Evolutionary conservation across 1,140 invertebrate species (phyloP).

Genomic region (Helicoverpa zea): DNA sequence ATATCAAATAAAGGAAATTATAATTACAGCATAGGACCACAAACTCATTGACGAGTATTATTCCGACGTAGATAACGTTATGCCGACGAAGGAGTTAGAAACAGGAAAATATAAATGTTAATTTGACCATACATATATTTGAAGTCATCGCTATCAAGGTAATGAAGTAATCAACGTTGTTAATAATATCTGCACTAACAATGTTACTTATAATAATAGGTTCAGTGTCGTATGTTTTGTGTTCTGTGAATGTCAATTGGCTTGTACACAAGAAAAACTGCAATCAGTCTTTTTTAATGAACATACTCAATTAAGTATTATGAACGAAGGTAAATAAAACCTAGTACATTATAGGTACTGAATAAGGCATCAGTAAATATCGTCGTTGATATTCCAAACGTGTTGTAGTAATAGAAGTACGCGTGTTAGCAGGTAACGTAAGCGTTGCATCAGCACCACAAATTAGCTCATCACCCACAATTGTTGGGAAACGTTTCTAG

Average conservation of each 20-base stretch:
- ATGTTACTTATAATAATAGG: neutral
- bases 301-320: neutral
- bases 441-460: constrained; percentile 29
- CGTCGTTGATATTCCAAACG: constrained; percentile 27
- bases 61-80: constrained; percentile 7
- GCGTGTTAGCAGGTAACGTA: constrained; percentile 25
- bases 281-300: no score
- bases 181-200: constrained; percentile 15
- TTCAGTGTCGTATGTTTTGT: neutral
- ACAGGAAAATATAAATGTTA: constrained; percentile 42
- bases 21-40: constrained; percentile 5
- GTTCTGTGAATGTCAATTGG: neutral
- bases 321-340: neutral
- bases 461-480: constrained; percentile 41
- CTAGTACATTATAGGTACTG: constrained; percentile 1
- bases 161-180: constrained; percentile 25
- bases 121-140: constrained; percentile 8
- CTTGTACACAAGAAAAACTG: no score
- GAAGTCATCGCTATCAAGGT: constrained; percentile 16
- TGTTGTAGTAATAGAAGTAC: constrained; percentile 37
- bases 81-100: constrained; percentile 15
- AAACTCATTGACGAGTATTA: constrained; percentile 14
- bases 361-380: constrained; percentile 5
- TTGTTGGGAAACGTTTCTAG: constrained; percentile 24
- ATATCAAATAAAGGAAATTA: neutral